Percentiles rank a stretch among this genome's conserved stretches.
Conservation (phyloP, 2,888 invertebrate species). For the Xanthorhoe spadicearia region DNA sequence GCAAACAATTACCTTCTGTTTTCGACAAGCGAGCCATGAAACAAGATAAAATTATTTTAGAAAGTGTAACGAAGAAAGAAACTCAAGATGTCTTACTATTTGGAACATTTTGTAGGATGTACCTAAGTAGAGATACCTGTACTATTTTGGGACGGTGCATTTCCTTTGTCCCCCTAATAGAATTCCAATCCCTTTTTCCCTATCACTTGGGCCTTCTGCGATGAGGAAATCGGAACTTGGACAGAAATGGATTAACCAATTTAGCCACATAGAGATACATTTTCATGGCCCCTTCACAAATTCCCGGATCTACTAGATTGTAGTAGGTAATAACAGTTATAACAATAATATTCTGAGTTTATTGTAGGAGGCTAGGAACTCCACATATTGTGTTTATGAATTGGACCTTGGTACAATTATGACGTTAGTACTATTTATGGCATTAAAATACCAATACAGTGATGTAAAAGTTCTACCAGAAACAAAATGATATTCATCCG, state of each 20-base stretch:
- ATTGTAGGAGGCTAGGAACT: conserved; percentile 37
- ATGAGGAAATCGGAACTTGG: no score
- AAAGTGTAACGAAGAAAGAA: conserved; percentile 17
- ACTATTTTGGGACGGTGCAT: no score
- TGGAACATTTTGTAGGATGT: neutral
- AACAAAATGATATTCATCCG: neutral
- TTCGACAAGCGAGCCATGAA: conserved; percentile 72
- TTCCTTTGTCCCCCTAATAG: no score
- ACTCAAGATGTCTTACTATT: neutral
- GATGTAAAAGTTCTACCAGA: neutral
- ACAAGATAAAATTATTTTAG: conserved; percentile 65
- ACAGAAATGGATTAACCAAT: no score
- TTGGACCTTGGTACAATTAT: conserved; percentile 61
- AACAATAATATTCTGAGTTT: conserved; percentile 20
- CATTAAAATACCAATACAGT: neutral
- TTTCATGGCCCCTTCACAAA: no score
- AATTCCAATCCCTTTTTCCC: no score
- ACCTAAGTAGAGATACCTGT: no score
- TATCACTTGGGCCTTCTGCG: no score
- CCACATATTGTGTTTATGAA: conserved; percentile 54
- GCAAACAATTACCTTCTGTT: conserved; percentile 74
- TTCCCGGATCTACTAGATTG: no score
- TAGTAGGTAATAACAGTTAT: neutral
- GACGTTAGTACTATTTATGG: conserved; percentile 17
- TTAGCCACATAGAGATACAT: no score